A percentile compares a stretch with the other conserved stretches of the same genome.
phyloP scores from a whole-genome alignment of 2,888 invertebrate genomes.

The Amblyteles armatorius region DNA sequence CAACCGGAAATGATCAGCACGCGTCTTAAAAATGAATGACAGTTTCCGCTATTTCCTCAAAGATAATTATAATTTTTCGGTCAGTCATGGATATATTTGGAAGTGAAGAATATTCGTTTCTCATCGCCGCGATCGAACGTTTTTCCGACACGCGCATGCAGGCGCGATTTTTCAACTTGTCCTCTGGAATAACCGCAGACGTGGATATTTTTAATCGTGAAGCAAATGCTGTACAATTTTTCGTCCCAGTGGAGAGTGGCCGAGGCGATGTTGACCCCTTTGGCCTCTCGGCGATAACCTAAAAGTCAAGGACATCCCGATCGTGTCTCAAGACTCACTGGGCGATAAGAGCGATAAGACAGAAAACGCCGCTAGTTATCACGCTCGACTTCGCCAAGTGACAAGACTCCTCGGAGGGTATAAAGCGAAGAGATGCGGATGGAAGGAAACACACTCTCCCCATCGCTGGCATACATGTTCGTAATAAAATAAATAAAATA shows the following conservation, averaged over 20 bases:
- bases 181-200: not conserved
- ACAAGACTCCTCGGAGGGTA: constrained; percentile 14
- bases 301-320: constrained; percentile 81
- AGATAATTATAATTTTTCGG: too few relatives aligned
- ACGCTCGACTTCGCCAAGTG: constrained; percentile 15
- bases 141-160: not conserved
- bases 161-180: not conserved
- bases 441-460: constrained; percentile 14
- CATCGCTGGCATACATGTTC: not conserved
- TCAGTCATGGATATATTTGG: not conserved
- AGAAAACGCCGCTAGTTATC: constrained; percentile 18
- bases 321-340: constrained; percentile 73
- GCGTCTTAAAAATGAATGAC: too few relatives aligned
- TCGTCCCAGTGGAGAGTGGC: constrained; percentile 75
- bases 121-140: not conserved
- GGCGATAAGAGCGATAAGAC: constrained; percentile 53
- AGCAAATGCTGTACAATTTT: constrained; percentile 70
- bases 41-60: too few relatives aligned
- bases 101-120: not conserved
- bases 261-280: constrained; percentile 72
- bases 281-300: constrained; percentile 79
- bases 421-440: constrained; percentile 8
- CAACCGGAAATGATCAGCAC: too few relatives aligned
- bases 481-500: not conserved
- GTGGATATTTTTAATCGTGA: constrained; percentile 25